Percentiles rank a stretch among this genome's conserved stretches.
Conservation (phyloP, 2,888 invertebrate genomes). For the Pterostichus niger region DNA sequence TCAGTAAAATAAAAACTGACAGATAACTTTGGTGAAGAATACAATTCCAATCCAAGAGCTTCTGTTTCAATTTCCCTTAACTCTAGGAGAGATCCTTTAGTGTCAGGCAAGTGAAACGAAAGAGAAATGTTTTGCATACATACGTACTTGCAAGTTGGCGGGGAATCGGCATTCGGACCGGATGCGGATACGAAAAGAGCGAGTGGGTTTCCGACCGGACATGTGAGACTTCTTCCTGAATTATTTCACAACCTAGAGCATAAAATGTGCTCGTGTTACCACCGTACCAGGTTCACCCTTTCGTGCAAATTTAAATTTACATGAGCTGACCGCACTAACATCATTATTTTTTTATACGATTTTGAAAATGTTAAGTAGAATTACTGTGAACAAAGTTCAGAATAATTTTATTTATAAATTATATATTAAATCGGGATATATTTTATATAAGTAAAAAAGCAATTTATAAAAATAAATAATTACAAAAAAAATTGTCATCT, state of each 20-base stretch:
- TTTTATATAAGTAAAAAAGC: no score
- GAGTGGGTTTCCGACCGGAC: constrained; percentile 65
- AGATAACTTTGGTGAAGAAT: background rate
- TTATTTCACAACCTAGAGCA: constrained; percentile 59
- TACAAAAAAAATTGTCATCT: no score
- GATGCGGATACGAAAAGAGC: constrained; percentile 57
- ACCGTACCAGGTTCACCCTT: constrained; percentile 40
- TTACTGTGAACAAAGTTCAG: constrained; percentile 12
- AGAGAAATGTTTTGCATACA: constrained; percentile 21
- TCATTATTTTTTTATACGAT: constrained; percentile 44
- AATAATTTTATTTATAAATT: background rate
- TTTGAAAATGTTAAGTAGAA: constrained; percentile 24
- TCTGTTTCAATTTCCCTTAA: constrained; percentile 5
- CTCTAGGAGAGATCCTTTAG: background rate
- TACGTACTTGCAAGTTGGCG: constrained; percentile 9
- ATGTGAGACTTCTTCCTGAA: constrained; percentile 63
- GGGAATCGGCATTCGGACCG: constrained; percentile 23
- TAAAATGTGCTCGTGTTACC: constrained; percentile 62
- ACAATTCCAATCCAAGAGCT: constrained; percentile 10
- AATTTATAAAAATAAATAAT: no score
- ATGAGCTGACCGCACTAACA: constrained; percentile 38
- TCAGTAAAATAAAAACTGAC: no score
- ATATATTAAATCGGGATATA: no score
- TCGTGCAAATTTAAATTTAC: constrained; percentile 60
- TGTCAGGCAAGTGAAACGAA: background rate